These are phyloP conservation scores for Oophaga sylvatica DNA, from an alignment of 2,797 vertebrate species.

Conservation along the genomic window DNA sequence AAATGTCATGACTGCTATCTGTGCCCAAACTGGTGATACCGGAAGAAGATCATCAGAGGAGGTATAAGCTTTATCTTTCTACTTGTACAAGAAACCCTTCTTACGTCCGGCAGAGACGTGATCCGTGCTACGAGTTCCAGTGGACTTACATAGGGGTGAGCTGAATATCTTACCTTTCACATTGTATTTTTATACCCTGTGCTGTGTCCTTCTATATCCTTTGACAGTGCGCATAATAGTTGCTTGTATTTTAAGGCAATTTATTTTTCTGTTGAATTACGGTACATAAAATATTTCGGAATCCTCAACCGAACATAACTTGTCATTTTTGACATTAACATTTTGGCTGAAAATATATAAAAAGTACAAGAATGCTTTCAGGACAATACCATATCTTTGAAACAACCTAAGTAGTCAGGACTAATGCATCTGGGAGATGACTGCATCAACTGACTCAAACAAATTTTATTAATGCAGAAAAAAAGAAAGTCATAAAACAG, in stretches of 20 bases:
- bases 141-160: too few relatives aligned
- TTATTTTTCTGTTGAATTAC: background rate
- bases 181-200: background rate
- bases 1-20: too few relatives aligned
- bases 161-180: too few relatives aligned
- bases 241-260: conserved; percentile 6
- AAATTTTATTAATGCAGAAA: background rate
- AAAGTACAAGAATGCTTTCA: conserved; percentile 2
- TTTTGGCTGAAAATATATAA: background rate
- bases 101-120: too few relatives aligned
- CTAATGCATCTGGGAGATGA: background rate
- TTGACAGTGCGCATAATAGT: background rate
- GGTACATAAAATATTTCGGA: background rate
- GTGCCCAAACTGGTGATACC: too few relatives aligned
- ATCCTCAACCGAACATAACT: background rate
- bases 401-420: background rate
- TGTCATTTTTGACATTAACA: conserved; percentile 5
- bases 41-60: too few relatives aligned
- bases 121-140: too few relatives aligned
- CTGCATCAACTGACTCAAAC: background rate
- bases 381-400: background rate
- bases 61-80: too few relatives aligned
- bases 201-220: background rate
- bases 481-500: background rate
- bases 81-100: too few relatives aligned